A percentile compares a stretch with the other conserved stretches of the same genome.
phyloP scores from a whole-genome alignment of 2,797 vertebrate genomes.

The Falco novaeseelandiae region DNA sequence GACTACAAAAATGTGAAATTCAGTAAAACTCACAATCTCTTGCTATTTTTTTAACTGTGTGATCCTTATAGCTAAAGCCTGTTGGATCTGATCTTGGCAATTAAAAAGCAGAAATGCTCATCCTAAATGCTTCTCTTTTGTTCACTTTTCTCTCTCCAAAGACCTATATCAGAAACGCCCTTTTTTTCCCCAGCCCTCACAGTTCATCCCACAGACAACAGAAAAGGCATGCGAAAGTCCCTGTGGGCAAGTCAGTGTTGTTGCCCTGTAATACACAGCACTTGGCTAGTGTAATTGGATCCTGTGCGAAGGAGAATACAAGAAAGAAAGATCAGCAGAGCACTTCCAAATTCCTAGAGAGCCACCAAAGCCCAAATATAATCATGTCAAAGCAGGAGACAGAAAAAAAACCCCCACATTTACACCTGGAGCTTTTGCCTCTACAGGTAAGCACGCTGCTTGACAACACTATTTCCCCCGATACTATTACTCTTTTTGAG shows the following conservation, averaged over 20 bases:
- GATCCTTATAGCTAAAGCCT: neutral
- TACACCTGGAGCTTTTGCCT: neutral
- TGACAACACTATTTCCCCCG: neutral
- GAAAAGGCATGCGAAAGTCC: neutral
- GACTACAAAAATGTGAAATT: neutral
- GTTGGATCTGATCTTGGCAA: neutral
- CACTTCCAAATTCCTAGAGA: neutral
- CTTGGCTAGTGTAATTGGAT: neutral
- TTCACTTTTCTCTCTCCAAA: neutral
- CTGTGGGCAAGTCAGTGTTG: neutral
- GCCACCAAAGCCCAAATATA: slow-evolving; percentile 22
- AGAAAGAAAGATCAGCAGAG: neutral
- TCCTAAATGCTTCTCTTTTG: neutral
- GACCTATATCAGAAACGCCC: neutral
- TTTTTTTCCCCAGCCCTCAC: neutral
- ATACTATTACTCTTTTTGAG: neutral
- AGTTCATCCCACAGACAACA: neutral
- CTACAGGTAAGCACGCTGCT: neutral
- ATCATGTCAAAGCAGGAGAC: neutral
- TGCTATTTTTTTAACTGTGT: neutral
- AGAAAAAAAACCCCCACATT: neutral
- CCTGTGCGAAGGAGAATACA: neutral
- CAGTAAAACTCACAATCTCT: neutral
- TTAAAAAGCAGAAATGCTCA: neutral
- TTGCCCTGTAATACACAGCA: neutral